Conservation (phyloP, 2,113 vertebrate genomes). For the Dissostichus mawsoni region DNA sequence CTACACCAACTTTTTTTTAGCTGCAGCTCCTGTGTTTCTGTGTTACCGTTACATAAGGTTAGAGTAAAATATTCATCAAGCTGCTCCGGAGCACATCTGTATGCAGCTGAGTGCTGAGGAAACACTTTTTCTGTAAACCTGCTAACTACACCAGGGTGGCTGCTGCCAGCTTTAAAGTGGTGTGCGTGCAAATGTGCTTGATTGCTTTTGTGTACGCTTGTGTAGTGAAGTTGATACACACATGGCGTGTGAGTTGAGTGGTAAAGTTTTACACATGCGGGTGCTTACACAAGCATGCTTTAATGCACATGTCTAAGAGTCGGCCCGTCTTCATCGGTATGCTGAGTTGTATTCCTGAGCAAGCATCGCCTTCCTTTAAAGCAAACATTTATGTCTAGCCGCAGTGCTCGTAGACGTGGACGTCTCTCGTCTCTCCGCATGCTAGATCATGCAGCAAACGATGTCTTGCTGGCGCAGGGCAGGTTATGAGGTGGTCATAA, state of each 20-base stretch:
- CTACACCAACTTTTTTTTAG: conserved; percentile 54
- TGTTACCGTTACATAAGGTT: conserved; percentile 73
- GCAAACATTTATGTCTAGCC: conserved; percentile 55
- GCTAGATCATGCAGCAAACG: conserved; percentile 47
- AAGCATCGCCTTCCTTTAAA: conserved; percentile 40
- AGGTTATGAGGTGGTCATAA: conserved; percentile 50
- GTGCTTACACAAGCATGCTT: not conserved
- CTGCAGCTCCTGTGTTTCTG: conserved; percentile 52
- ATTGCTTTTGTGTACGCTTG: conserved; percentile 47
- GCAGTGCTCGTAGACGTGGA: not conserved
- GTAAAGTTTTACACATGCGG: not conserved
- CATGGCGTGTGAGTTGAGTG: conserved; percentile 14
- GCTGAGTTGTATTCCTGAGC: conserved; percentile 34
- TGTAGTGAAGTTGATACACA: conserved; percentile 13
- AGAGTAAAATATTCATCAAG: conserved; percentile 82
- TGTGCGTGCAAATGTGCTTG: conserved; percentile 55
- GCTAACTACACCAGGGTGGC: conserved; percentile 64
- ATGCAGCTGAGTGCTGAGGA: conserved; percentile 75
- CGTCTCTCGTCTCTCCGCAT: conserved; percentile 19
- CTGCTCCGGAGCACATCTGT: conserved; percentile 72
- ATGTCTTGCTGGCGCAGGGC: conserved; percentile 13
- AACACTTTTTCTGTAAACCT: conserved; percentile 74
- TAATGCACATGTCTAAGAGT: conserved; percentile 37
- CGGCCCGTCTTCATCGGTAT: conserved; percentile 49
- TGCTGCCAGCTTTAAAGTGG: conserved; percentile 43